phyloP scores from a whole-genome alignment of 2,888 invertebrate genomes.

The Galerucella pusilla region DNA sequence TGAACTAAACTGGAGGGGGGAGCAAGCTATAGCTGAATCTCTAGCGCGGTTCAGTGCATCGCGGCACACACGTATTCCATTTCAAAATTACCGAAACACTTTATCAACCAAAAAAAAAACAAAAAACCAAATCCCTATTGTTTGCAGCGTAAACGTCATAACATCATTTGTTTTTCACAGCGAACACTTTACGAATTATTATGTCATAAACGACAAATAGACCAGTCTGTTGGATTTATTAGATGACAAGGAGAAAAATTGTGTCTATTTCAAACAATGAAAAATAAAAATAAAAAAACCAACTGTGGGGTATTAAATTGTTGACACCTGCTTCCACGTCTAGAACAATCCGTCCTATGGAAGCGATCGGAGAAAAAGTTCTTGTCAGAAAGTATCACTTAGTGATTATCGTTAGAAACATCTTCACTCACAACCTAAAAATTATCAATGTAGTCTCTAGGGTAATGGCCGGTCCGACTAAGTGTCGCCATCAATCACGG shows the following conservation, averaged over 20 bases:
- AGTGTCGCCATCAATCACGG: too few relatives aligned
- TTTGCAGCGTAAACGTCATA: conserved; percentile 11
- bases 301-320: too few relatives aligned
- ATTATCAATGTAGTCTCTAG: too few relatives aligned
- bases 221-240: background rate
- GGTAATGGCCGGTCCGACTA: too few relatives aligned
- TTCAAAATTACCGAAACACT: conserved; percentile 12
- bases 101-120: background rate
- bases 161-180: conserved; percentile 14
- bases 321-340: too few relatives aligned
- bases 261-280: background rate
- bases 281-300: too few relatives aligned
- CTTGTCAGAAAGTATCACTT: too few relatives aligned
- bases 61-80: conserved; percentile 10
- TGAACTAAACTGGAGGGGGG: background rate
- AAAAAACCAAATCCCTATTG: conserved; percentile 6
- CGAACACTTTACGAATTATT: conserved; percentile 10
- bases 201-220: conserved; percentile 12
- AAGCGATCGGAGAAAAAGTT: too few relatives aligned
- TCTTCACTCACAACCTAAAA: too few relatives aligned
- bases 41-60: conserved; percentile 22
- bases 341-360: too few relatives aligned
- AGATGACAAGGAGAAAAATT: background rate
- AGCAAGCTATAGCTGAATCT: conserved; percentile 10
- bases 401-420: too few relatives aligned